Base-by-base conservation (phyloP, 2,113 vertebrate genomes). In the Eupsittula cactorum region DNA sequence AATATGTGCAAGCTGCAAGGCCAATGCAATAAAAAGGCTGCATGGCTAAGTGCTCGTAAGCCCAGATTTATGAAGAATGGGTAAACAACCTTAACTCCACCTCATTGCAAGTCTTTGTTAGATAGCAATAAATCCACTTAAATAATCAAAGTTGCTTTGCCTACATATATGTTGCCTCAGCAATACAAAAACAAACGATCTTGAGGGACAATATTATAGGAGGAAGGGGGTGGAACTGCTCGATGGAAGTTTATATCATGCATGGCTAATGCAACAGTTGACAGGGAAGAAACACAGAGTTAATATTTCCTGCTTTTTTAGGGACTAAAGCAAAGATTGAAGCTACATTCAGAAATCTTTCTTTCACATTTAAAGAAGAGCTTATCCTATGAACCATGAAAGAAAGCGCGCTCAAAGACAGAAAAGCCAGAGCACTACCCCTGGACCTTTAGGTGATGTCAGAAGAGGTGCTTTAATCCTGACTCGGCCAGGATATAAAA, bases 61-160 rank as follows among this genome's bases (percentile, higher is more conserved):
- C 52, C 57, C 73, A 67, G 41, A 74, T 87, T 92, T 91, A 91
- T 47, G 86, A 92, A 84, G 49, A 70, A 69, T 0, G 2, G 60
- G 18, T 76, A 90, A 95, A 92, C 57, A 91, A 62, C 41, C 88
- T 94, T 57, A 84, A 84, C 69, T 93, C 35, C n/a, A 76, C 16
- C 65, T 86, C 74, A 64, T 27, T 76, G 65, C 41, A 90, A 83
- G 44, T 53, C 37, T 69, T 65, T 2, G 4, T 82, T 79, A 83
- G 35, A 78, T 6, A 89, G 69, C 59, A 67, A 84, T 92, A 52
- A 86, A 91, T 82, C 65, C 82, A 87, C 95, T 82, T 91, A 79
- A 44, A 39, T 47, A 82, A 91, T 75, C 47, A 75, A 95, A 96
- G 35, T 84, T 85, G 57, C 50, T 92, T 86, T 88, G 42, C 24